These are phyloP conservation scores for Eremophila alpestris DNA, from an alignment of 2,797 vertebrate genomes.

Conservation along the genomic window DNA sequence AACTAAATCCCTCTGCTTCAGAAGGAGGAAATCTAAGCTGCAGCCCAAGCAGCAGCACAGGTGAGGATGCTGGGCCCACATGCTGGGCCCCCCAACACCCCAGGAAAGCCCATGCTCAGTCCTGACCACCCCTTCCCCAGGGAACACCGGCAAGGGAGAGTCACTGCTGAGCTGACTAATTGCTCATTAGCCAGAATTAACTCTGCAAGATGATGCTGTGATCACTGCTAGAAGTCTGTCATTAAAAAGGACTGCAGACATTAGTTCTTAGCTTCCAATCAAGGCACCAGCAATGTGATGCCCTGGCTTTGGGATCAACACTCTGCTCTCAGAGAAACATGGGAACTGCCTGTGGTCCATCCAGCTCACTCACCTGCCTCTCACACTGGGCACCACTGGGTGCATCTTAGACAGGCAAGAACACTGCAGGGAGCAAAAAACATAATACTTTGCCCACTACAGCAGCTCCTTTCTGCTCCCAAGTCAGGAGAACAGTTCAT, in stretches of 20 bases:
- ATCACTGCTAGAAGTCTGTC: conserved; percentile 3
- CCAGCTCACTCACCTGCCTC: background rate
- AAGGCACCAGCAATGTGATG: background rate
- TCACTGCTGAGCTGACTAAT: conserved; percentile 1
- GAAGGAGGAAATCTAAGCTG: background rate
- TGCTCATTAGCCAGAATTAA: conserved; percentile 43
- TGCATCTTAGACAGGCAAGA: background rate
- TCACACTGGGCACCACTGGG: fast-evolving
- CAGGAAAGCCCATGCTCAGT: background rate
- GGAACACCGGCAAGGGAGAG: background rate
- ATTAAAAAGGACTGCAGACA: background rate
- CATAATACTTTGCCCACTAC: background rate
- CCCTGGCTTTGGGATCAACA: background rate
- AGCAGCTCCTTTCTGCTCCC: background rate
- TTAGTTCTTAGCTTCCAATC: background rate
- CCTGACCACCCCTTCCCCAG: background rate
- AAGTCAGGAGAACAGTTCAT: fast-evolving
- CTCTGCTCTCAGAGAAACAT: background rate
- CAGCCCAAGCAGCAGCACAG: fast-evolving
- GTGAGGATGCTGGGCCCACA: background rate
- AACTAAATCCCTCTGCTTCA: background rate
- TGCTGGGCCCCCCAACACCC: background rate
- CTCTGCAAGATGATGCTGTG: background rate
- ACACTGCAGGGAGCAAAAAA: background rate
- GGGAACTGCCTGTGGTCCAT: fast-evolving